Evolutionary conservation across 2,888 invertebrate species (phyloP).

Genomic region (Philopedon plagiatum): DNA sequence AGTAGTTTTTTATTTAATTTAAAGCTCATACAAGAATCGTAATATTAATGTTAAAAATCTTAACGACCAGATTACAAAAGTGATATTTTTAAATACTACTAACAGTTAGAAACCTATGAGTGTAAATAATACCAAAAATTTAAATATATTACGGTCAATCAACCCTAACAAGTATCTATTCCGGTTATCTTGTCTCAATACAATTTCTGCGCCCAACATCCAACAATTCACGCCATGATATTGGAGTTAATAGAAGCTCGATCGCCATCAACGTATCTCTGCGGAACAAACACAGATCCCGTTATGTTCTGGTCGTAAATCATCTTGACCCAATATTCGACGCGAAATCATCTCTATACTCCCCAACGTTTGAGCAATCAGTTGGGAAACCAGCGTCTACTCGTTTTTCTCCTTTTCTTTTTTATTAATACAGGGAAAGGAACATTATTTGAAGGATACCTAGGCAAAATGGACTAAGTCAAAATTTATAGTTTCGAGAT

Average conservation of each 20-base stretch:
- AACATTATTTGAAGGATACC: too few relatives aligned
- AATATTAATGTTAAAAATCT: too few relatives aligned
- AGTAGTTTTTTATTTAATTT: too few relatives aligned
- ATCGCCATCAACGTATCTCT: conserved; percentile 14
- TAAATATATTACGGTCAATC: neutral
- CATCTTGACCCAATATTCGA: conserved; percentile 14
- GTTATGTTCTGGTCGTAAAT: conserved; percentile 19
- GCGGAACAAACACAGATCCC: conserved; percentile 14
- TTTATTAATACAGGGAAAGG: too few relatives aligned
- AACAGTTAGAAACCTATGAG: too few relatives aligned
- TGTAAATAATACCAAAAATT: neutral
- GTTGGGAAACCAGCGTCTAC: conserved; percentile 7
- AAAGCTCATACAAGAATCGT: too few relatives aligned
- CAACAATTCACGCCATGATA: conserved; percentile 21
- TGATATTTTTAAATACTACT: too few relatives aligned
- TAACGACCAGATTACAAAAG: too few relatives aligned
- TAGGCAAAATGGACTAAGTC: too few relatives aligned
- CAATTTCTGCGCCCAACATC: conserved; percentile 12
- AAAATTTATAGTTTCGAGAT: too few relatives aligned
- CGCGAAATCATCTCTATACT: conserved; percentile 18
- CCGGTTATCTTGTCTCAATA: conserved; percentile 2
- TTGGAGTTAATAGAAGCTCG: conserved; percentile 19
- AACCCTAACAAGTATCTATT: neutral
- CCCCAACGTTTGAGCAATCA: conserved; percentile 14
- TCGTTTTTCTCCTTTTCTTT: too few relatives aligned